Conservation (phyloP, 92 coral and sea anemone genomes). For the Parazoanthus darwini region DNA sequence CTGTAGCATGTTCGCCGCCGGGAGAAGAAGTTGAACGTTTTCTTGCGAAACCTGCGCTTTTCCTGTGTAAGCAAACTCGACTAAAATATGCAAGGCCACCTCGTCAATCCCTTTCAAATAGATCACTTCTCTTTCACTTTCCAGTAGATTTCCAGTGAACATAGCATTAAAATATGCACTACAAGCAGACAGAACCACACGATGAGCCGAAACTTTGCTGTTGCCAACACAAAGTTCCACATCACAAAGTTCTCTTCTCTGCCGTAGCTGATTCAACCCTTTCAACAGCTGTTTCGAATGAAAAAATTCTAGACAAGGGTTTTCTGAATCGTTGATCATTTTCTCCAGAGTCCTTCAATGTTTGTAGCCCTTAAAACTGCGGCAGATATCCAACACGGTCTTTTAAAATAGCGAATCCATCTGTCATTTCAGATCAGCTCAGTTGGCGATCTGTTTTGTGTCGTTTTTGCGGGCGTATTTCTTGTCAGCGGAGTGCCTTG, state of each 20-base stretch:
- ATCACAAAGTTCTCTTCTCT: slow-evolving; percentile 87
- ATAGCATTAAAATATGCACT: slow-evolving; percentile 90
- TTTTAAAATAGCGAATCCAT: slow-evolving; percentile 33
- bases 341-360: slow-evolving; percentile 17
- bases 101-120: slow-evolving; percentile 84
- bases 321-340: slow-evolving; percentile 83
- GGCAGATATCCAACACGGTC: slow-evolving; percentile 6
- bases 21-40: slow-evolving; percentile 86
- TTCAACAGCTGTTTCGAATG: slow-evolving; percentile 86
- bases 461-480: slow-evolving; percentile 5
- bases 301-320: slow-evolving; percentile 69
- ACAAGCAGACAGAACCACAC: slow-evolving; percentile 91
- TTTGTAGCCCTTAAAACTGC: slow-evolving; percentile 12
- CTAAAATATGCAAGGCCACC: slow-evolving; percentile 77
- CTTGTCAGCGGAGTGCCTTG: slow-evolving; percentile 35
- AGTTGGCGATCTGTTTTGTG: slow-evolving; percentile 44
- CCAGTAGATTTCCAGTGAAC: slow-evolving; percentile 87
- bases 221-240: slow-evolving; percentile 88
- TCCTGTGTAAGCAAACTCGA: slow-evolving; percentile 91
- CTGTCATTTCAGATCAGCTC: slow-evolving; percentile 20
- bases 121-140: slow-evolving; percentile 84
- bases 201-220: slow-evolving; percentile 81
- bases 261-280: slow-evolving; percentile 86
- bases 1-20: slow-evolving; percentile 96
- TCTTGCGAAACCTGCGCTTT: slow-evolving; percentile 84